Evolutionary conservation across 2,113 vertebrate species (phyloP).

Genomic region (Junco hyemalis): DNA sequence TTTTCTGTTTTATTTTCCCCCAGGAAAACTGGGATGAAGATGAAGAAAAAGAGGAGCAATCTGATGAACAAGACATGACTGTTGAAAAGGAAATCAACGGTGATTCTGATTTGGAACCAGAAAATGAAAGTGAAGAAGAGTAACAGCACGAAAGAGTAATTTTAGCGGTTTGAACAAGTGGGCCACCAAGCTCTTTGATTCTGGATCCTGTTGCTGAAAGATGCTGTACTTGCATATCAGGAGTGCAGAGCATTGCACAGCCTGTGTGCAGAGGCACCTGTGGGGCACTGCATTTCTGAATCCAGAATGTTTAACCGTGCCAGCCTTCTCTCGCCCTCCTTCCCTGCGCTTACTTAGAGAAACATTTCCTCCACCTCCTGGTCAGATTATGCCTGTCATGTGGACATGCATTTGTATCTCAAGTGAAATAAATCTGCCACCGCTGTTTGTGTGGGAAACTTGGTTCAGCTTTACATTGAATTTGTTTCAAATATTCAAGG

Average conservation of each 20-base stretch:
- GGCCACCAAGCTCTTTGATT: slow-evolving; percentile 26
- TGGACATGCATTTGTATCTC: slow-evolving; percentile 69
- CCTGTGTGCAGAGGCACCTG: slow-evolving; percentile 31
- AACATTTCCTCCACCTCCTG: slow-evolving; percentile 61
- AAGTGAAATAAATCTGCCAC: slow-evolving; percentile 67
- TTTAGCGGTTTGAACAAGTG: slow-evolving; percentile 8
- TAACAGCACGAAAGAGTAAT: slow-evolving; percentile 62
- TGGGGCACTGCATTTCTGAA: slow-evolving; percentile 52
- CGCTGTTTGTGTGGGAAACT: slow-evolving; percentile 68
- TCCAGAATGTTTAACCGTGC: slow-evolving; percentile 54
- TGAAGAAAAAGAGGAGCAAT: slow-evolving; percentile 68
- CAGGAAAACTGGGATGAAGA: slow-evolving; percentile 88
- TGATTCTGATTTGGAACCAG: slow-evolving; percentile 92
- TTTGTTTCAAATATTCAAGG: slow-evolving; percentile 60
- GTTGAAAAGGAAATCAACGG: slow-evolving; percentile 90
- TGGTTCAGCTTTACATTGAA: slow-evolving; percentile 72
- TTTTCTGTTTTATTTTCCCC: not conserved
- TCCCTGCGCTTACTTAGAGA: slow-evolving; percentile 61
- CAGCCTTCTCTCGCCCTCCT: slow-evolving; percentile 63
- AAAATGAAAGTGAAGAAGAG: slow-evolving; percentile 95
- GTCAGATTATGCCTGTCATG: slow-evolving; percentile 48
- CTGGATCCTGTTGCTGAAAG: slow-evolving; percentile 51
- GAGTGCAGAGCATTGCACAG: slow-evolving; percentile 12
- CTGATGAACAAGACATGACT: slow-evolving; percentile 76
- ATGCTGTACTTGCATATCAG: slow-evolving; percentile 32